These are phyloP conservation scores for Bubo bubo DNA, from an alignment of 2,113 vertebrate species.

Conservation along the genomic window DNA sequence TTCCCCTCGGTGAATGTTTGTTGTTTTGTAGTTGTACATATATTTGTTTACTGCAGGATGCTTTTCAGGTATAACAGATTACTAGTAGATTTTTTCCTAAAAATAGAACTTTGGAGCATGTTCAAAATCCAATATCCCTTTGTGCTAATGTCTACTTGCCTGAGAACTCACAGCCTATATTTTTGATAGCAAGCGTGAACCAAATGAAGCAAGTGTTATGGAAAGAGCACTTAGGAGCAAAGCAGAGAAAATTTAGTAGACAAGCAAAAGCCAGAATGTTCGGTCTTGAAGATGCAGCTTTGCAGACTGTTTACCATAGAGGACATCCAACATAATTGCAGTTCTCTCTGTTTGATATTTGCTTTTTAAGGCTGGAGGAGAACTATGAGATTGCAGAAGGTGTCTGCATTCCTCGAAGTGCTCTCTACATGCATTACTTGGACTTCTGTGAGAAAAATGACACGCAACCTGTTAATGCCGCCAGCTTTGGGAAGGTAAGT, in stretches of 20 bases:
- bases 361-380: constrained; percentile 90
- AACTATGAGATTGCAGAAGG: constrained; percentile 99
- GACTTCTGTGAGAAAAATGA: constrained; percentile 99
- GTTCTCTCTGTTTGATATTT: constrained; percentile 43
- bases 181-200: background rate
- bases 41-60: background rate
- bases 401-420: constrained; percentile 96
- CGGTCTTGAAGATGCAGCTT: background rate
- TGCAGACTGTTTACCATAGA: background rate
- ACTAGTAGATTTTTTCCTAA: background rate
- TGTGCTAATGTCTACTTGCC: background rate
- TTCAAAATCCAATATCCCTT: background rate
- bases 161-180: background rate
- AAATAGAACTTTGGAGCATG: background rate
- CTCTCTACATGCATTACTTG: constrained; percentile 99
- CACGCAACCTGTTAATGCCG: constrained; percentile 95
- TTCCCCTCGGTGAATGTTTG: background rate
- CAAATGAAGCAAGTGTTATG: background rate
- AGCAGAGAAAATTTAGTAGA: background rate
- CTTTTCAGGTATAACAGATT: background rate
- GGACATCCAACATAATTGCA: constrained; percentile 61
- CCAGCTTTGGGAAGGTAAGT: constrained; percentile 98
- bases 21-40: background rate
- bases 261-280: background rate
- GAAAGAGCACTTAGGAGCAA: background rate